Conservation (phyloP, 2,888 invertebrate genomes). For the Amorpha juglandis region DNA sequence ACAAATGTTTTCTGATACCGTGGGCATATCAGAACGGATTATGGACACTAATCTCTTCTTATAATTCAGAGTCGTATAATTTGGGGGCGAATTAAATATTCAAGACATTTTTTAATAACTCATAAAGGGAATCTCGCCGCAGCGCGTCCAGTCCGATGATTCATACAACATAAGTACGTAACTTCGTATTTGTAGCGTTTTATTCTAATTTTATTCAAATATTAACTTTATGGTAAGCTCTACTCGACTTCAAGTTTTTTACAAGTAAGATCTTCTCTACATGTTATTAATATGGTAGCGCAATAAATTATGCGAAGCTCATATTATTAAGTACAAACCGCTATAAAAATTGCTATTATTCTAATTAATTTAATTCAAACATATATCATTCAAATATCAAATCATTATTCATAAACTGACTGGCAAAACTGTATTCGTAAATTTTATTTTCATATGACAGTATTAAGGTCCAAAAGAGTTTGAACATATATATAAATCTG, state of each 20-base stretch:
- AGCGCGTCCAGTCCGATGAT: conserved; percentile 37
- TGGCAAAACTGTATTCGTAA: not conserved
- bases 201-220: conserved; percentile 31
- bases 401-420: conserved; percentile 7
- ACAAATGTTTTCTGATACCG: conserved; percentile 73
- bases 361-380: conserved; percentile 19
- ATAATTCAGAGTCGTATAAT: conserved; percentile 73
- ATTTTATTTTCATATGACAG: conserved; percentile 20
- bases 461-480: conserved; percentile 18
- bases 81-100: conserved; percentile 74
- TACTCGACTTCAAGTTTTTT: conserved; percentile 6
- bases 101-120: conserved; percentile 66
- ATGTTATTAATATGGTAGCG: not conserved
- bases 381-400: conserved; percentile 2
- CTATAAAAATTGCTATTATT: not conserved
- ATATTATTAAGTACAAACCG: not conserved
- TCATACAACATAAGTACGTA: conserved; percentile 47
- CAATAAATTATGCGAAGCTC: conserved; percentile 7
- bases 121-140: conserved; percentile 53
- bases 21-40: conserved; percentile 61
- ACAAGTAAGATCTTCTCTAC: not conserved
- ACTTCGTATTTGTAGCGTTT: conserved; percentile 41
- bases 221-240: conserved; percentile 14
- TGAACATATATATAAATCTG: conserved; percentile 26
- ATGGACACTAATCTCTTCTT: conserved; percentile 78